phyloP scores from a whole-genome alignment of 2,113 vertebrate species.

The Erinaceus europaeus region DNA sequence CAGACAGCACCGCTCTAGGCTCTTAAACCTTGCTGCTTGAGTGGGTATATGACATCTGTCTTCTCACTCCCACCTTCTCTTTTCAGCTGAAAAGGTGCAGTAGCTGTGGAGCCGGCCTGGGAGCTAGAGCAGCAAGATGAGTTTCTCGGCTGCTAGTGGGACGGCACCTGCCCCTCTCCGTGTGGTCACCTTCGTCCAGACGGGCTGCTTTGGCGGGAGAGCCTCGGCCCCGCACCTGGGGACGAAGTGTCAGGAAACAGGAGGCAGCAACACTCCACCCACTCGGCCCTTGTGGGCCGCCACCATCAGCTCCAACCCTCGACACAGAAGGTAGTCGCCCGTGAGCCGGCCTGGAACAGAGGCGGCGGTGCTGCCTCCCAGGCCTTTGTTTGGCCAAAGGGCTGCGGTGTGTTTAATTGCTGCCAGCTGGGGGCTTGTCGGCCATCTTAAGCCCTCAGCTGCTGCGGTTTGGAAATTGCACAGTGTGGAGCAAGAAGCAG shows the following conservation, averaged over 20 bases:
- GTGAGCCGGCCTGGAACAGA: neutral
- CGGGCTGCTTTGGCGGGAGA: neutral
- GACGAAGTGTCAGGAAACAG: neutral
- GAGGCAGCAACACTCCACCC: neutral
- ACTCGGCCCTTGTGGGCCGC: neutral
- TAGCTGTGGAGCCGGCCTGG: neutral
- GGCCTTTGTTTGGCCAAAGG: slow-evolving; percentile 52
- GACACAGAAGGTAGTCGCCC: neutral
- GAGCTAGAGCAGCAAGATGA: neutral
- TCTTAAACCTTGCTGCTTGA: neutral
- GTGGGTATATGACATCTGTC: neutral
- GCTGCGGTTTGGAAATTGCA: slow-evolving; percentile 70
- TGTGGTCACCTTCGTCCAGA: neutral
- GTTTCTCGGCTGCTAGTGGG: rapidly evolving
- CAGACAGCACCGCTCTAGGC: neutral
- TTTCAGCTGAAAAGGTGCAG: neutral
- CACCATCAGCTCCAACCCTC: neutral
- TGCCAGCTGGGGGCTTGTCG: slow-evolving; percentile 57
- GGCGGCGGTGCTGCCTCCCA: neutral
- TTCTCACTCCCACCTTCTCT: neutral
- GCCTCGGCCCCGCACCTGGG: neutral
- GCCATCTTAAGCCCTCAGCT: slow-evolving; percentile 64
- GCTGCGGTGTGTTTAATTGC: slow-evolving; percentile 59
- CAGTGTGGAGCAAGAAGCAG: slow-evolving; percentile 62
- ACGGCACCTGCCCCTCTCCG: neutral